Percentiles rank a stretch among this genome's conserved stretches.
Evolutionary conservation across 2,113 vertebrate genomes (phyloP).

Genomic region (Cygnus atratus): DNA sequence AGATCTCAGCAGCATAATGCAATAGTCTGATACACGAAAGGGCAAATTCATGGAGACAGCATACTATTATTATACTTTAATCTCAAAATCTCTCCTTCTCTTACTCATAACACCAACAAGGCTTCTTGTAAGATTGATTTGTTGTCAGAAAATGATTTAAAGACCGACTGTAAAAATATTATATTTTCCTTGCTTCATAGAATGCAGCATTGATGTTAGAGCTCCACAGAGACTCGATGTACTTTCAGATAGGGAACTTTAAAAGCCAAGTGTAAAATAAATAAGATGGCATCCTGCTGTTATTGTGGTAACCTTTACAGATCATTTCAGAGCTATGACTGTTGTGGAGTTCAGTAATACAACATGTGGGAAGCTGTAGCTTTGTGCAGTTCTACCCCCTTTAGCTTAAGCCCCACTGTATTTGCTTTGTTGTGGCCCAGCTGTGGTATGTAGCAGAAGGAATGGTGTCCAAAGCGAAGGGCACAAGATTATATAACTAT

Average conservation of each 20-base stretch:
- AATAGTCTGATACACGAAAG: background rate
- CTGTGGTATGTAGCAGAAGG: background rate
- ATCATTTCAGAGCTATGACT: background rate
- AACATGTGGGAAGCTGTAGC: background rate
- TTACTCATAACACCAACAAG: conserved; percentile 22
- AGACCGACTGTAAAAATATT: conserved; percentile 27
- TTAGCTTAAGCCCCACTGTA: background rate
- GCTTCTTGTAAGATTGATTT: conserved; percentile 45
- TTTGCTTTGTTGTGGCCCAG: background rate
- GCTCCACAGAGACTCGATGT: conserved; percentile 41
- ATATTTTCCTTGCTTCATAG: conserved; percentile 24
- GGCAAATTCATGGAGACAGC: background rate
- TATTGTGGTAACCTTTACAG: conserved; percentile 43
- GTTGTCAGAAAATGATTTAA: conserved; percentile 56
- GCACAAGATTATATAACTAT: background rate
- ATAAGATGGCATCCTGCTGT: conserved; percentile 18
- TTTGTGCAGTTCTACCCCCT: background rate
- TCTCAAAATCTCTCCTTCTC: conserved; percentile 12
- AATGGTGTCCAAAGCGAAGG: background rate
- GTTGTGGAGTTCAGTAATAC: background rate
- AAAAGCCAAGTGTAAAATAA: conserved; percentile 48
- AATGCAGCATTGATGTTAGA: conserved; percentile 34
- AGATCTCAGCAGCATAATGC: background rate
- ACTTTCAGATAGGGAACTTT: conserved; percentile 19
- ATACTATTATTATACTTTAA: conserved; percentile 20